A percentile compares a stretch with the other conserved stretches of the same genome.
Evolutionary conservation across 2,888 invertebrate species (phyloP).

Genomic region (Napeogenes inachia): DNA sequence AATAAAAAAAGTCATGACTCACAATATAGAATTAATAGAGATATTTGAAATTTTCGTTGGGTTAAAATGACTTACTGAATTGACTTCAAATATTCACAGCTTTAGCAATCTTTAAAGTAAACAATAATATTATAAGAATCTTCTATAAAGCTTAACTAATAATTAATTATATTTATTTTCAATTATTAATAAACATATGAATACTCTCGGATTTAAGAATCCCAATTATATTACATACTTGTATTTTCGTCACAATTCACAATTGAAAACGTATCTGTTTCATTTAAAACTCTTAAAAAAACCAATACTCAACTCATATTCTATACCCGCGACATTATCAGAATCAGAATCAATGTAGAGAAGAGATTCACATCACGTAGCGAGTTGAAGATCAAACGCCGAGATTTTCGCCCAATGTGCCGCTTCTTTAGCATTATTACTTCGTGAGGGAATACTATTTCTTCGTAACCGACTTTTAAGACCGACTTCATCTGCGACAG

Average conservation of each 20-base stretch:
- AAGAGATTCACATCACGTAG: slow-evolving; percentile 36
- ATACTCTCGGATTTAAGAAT: too few relatives aligned
- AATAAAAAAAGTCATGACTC: not conserved
- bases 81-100: too few relatives aligned
- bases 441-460: slow-evolving; percentile 29
- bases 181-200: too few relatives aligned
- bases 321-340: slow-evolving; percentile 26
- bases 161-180: too few relatives aligned
- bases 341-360: slow-evolving; percentile 32
- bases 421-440: slow-evolving; percentile 37
- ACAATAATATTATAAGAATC: too few relatives aligned
- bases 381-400: slow-evolving; percentile 38
- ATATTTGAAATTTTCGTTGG: too few relatives aligned
- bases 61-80: too few relatives aligned
- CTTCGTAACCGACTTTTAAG: slow-evolving; percentile 29
- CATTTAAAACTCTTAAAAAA: too few relatives aligned
- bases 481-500: slow-evolving; percentile 13
- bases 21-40: not conserved
- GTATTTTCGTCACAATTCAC: too few relatives aligned
- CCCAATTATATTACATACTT: not conserved
- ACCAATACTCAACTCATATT: slow-evolving; percentile 14
- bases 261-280: too few relatives aligned
- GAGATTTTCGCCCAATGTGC: slow-evolving; percentile 41
- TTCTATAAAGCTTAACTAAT: too few relatives aligned
- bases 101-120: too few relatives aligned